These are phyloP conservation scores for Danio albolineatus DNA, from an alignment of 2,797 vertebrate species.

Conservation along the genomic window DNA sequence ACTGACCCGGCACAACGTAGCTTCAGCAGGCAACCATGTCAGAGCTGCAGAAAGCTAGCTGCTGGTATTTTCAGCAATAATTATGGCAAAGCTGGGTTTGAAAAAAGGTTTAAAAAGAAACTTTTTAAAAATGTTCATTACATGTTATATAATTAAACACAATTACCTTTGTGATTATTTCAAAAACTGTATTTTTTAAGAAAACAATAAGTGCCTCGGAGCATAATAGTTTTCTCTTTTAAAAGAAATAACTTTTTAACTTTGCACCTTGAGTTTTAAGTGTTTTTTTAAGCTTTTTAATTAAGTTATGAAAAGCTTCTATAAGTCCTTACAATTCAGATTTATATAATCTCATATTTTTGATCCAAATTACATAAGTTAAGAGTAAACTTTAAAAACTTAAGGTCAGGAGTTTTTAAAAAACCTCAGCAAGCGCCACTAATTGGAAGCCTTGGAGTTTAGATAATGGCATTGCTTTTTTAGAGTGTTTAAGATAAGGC, in stretches of 20 bases:
- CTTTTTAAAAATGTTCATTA: too few species aligned
- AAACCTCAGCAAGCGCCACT: not conserved
- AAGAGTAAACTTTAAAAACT: not conserved
- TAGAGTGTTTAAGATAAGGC: constrained; percentile 23
- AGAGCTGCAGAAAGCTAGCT: too few species aligned
- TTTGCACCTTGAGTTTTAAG: not conserved
- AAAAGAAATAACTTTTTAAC: not conserved
- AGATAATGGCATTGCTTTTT: constrained; percentile 19
- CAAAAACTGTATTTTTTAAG: not conserved
- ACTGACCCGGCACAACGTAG: too few species aligned
- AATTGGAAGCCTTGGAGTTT: constrained; percentile 2
- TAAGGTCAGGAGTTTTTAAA: not conserved
- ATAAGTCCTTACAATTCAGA: not conserved
- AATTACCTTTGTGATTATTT: not conserved
- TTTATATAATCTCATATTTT: not conserved
- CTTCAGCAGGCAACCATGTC: too few species aligned
- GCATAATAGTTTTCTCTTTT: too few species aligned
- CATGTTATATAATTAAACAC: not conserved
- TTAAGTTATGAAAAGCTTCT: not conserved
- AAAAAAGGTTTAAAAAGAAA: not conserved
- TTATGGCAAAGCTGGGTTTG: not conserved
- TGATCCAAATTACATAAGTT: not conserved
- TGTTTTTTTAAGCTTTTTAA: not conserved
- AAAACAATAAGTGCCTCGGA: not conserved
- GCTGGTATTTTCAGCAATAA: not conserved